These are phyloP conservation scores for Stictonetta naevosa DNA, from an alignment of 2,113 vertebrate species.

Conservation along the genomic window DNA sequence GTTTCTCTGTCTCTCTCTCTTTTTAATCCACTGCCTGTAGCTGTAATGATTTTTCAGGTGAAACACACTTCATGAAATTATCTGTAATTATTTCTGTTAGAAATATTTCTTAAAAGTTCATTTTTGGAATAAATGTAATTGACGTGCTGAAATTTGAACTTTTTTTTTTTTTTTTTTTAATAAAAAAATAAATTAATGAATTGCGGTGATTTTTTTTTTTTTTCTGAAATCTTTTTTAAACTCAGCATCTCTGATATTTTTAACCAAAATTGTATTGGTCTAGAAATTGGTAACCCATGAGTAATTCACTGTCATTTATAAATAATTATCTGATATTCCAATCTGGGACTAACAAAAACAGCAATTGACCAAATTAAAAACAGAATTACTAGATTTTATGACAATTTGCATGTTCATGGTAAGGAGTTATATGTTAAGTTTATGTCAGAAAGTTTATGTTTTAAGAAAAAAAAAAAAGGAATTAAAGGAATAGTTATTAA, in stretches of 20 bases:
- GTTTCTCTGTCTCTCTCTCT: accelerated
- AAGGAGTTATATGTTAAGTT: neutral
- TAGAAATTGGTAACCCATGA: neutral
- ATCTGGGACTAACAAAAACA: neutral
- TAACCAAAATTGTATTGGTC: neutral
- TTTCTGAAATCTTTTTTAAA: neutral
- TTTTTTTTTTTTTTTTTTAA: too few species aligned
- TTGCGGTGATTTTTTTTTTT: neutral
- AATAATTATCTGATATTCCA: neutral
- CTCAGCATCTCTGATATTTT: neutral
- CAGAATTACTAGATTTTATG: neutral
- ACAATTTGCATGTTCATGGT: neutral
- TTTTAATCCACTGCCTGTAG: neutral
- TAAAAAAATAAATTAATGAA: neutral
- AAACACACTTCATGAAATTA: neutral
- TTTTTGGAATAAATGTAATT: neutral
- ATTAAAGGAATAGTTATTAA: neutral
- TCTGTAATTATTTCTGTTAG: neutral
- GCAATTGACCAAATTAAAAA: neutral
- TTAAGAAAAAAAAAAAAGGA: neutral
- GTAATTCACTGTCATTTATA: neutral
- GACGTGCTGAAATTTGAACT: neutral
- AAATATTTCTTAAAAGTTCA: neutral
- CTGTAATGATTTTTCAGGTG: neutral
- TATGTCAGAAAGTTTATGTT: too few species aligned